Evolutionary conservation across 2,113 vertebrate species (phyloP).

Genomic region (Gobio gobio): DNA sequence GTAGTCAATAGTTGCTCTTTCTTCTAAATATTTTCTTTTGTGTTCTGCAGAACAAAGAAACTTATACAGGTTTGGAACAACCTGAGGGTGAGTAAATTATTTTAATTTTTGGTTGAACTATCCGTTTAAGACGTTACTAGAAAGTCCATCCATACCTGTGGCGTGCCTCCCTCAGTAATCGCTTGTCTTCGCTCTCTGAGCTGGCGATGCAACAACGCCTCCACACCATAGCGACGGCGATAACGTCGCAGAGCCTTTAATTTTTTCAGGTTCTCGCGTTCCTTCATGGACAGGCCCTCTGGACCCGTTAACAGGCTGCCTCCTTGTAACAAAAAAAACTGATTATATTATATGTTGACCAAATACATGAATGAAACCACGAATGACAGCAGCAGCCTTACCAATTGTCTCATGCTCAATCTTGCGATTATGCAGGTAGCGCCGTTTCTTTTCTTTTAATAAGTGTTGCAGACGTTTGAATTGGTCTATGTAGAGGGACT

Average conservation of each 20-base stretch:
- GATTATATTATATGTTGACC: not conserved
- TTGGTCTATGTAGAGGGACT: slow-evolving; percentile 98
- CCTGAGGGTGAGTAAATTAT: too few species aligned
- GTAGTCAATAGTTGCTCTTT: too few species aligned
- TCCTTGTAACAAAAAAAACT: slow-evolving; percentile 67
- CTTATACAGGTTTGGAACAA: too few species aligned
- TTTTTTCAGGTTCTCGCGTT: slow-evolving; percentile 89
- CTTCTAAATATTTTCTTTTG: too few species aligned
- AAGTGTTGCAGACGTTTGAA: slow-evolving; percentile 97
- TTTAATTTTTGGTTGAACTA: too few species aligned
- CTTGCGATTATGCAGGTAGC: slow-evolving; percentile 90
- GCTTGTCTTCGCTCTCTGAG: slow-evolving; percentile 88
- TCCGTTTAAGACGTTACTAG: not conserved
- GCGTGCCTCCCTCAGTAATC: slow-evolving; percentile 80
- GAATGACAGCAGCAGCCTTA: slow-evolving; percentile 46
- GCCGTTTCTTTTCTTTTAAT: slow-evolving; percentile 93
- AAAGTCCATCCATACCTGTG: slow-evolving; percentile 78
- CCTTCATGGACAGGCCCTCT: slow-evolving; percentile 88
- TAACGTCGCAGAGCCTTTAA: slow-evolving; percentile 92
- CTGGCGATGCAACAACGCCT: slow-evolving; percentile 92
- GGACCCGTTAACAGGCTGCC: slow-evolving; percentile 90
- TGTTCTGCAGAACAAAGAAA: too few species aligned
- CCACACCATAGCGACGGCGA: slow-evolving; percentile 90
- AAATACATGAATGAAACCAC: not conserved
- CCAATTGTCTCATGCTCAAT: slow-evolving; percentile 90